Evolutionary conservation across 2,797 vertebrate species (phyloP).

Genomic region (Catharus ustulatus): DNA sequence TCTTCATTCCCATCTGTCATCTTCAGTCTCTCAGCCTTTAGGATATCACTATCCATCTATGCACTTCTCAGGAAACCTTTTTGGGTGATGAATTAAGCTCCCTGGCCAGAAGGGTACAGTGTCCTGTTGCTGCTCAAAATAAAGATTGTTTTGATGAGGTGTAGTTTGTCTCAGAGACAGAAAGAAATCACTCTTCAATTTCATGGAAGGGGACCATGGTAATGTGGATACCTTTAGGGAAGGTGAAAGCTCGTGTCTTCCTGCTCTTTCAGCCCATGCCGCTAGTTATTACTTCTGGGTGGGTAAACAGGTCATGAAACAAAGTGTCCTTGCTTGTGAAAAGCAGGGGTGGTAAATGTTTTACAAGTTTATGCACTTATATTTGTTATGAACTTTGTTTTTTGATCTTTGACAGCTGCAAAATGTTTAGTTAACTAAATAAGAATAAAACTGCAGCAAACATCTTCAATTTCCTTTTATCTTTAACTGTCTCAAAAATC

Average conservation of each 20-base stretch:
- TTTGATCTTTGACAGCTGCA: not conserved
- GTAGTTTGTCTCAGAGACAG: not conserved
- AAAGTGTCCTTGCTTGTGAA: not conserved
- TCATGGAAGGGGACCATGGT: not conserved
- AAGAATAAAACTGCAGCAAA: not conserved
- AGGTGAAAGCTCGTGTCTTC: not conserved
- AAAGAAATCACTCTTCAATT: not conserved
- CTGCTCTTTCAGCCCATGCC: not conserved
- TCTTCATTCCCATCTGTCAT: not conserved
- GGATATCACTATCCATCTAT: not conserved
- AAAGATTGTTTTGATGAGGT: not conserved
- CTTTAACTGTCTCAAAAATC: slow-evolving; percentile 50
- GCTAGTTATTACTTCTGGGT: not conserved
- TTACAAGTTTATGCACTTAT: not conserved
- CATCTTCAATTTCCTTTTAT: slow-evolving; percentile 34
- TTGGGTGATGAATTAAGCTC: not conserved
- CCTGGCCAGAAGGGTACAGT: not conserved
- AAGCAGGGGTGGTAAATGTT: not conserved
- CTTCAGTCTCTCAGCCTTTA: not conserved
- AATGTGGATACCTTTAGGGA: not conserved
- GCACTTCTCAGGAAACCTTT: not conserved
- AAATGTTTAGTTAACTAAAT: not conserved
- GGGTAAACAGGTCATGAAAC: not conserved
- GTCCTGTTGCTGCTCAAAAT: slow-evolving; percentile 16
- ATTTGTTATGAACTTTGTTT: not conserved